Evolutionary conservation across 1,140 invertebrate genomes (phyloP).

Genomic region (Eciton burchellii): DNA sequence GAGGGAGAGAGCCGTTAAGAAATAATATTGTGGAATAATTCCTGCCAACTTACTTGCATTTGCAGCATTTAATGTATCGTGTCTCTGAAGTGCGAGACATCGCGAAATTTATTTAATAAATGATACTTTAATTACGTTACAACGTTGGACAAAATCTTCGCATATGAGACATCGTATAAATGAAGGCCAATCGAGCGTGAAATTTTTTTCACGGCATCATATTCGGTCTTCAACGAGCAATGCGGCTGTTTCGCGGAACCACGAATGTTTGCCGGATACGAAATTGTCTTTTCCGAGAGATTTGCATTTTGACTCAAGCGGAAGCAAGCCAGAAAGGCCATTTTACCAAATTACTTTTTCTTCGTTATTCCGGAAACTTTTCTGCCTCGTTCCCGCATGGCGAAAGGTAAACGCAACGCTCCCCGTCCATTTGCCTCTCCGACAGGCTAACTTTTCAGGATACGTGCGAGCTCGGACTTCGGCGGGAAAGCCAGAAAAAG

Average conservation of each 20-base stretch:
- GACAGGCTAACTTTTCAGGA: conserved; percentile 12
- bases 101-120: too few species aligned
- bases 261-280: neutral
- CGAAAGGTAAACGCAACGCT: conserved; percentile 44
- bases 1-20: too few species aligned
- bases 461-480: conserved; percentile 26
- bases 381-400: neutral
- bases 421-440: conserved; percentile 15
- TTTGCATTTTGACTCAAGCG: conserved; percentile 43
- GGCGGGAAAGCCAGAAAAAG: conserved; percentile 51
- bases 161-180: too few species aligned
- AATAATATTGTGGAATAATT: neutral
- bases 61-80: too few species aligned
- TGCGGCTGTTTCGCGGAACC: conserved; percentile 3
- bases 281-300: conserved; percentile 5
- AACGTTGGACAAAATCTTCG: too few species aligned
- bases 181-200: neutral
- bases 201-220: conserved; percentile 11
- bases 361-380: conserved; percentile 59
- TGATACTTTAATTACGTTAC: too few species aligned
- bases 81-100: too few species aligned
- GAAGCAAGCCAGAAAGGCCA: conserved; percentile 1
- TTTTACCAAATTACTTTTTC: conserved; percentile 59
- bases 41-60: too few species aligned
- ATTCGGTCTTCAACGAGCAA: neutral